These are phyloP conservation scores for Zygothrica quintamaculata DNA, from an alignment of 2,888 invertebrate species.

Conservation along the genomic window DNA sequence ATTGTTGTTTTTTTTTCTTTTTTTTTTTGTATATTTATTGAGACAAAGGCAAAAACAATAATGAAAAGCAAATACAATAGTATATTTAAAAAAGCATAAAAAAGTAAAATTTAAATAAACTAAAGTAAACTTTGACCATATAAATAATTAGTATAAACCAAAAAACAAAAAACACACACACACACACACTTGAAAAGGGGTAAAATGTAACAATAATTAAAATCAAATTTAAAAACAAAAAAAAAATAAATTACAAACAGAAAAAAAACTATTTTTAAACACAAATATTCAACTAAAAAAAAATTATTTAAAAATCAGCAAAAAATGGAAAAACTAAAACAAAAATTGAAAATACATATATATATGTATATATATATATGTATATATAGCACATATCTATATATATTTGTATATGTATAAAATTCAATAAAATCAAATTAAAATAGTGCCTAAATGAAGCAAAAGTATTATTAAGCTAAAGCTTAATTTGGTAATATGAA, in stretches of 20 bases:
- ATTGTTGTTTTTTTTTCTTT: too few relatives aligned
- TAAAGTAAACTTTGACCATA: slow-evolving; percentile 41
- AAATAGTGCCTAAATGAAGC: slow-evolving; percentile 72
- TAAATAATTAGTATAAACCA: slow-evolving; percentile 40
- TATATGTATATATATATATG: slow-evolving; percentile 11
- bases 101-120: too few relatives aligned
- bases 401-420: slow-evolving; percentile 10
- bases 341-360: slow-evolving; percentile 15
- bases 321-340: slow-evolving; percentile 14
- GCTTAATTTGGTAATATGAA: slow-evolving; percentile 14
- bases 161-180: slow-evolving; percentile 20
- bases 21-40: slow-evolving; percentile 55
- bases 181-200: slow-evolving; percentile 44
- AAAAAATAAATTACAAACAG: slow-evolving; percentile 34
- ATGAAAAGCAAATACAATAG: slow-evolving; percentile 45
- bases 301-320: slow-evolving; percentile 27
- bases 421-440: not conserved
- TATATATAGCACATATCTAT: too few relatives aligned
- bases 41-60: slow-evolving; percentile 49
- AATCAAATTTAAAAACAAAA: slow-evolving; percentile 21
- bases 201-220: slow-evolving; percentile 61
- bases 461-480: slow-evolving; percentile 63
- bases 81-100: too few relatives aligned
- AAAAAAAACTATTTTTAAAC: slow-evolving; percentile 45
- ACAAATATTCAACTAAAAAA: too few relatives aligned